Base-by-base conservation (phyloP, 1,140 invertebrate species). In the Cydia fagiglandana region DNA sequence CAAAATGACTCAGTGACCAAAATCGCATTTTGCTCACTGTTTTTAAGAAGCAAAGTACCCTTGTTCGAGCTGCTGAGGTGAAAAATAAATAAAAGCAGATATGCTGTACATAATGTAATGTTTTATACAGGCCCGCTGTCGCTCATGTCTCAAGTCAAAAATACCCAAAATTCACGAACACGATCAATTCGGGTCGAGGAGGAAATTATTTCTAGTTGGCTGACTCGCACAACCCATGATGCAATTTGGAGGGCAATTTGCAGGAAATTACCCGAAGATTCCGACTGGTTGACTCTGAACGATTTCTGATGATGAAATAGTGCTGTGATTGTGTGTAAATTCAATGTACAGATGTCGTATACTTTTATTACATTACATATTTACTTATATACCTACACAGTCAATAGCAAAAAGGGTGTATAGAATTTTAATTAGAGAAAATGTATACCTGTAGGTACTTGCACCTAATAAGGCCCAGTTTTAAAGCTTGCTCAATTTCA, bases 121-220 rank as follows among this genome's bases (percentile, higher is more conserved):
- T 41, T 13, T 47, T 13, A 47, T 2, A 13, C 45, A 6, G 12
- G 6, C 4, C n/a, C 66, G 66, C 66, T 70, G 2, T 41, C 38
- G 34, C 66, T 34, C 30, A 12, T 70, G 66, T n/a, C n/a, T n/a
- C 4, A 28, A n/a, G 66, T 1, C 56, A 61, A 61, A 53, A n/a
- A 17, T 56, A 7, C 53, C n/a, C 64, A 0, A 30, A 34, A 15
- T 68, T n/a, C 3, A 13, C 15, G 30, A 15, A 7, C 3, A 13
- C 15, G 30, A 15, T 38, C 66, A 70, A 45, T 41, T 70, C 34
- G 66, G 66, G 66, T 38, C 17, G 66, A 9, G n/a, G 66, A 70
- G 66, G 66, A 70, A 70, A 70, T 70, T 41, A 38, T 70, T 70
- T 70, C 66, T 70, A 70, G 66, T 70, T 70, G 66, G 66, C 34